A percentile compares a stretch with the other conserved stretches of the same genome.
These are phyloP conservation scores for Acromyrmex heyeri DNA, from an alignment of 1,140 invertebrate genomes.

Conservation along the genomic window DNA sequence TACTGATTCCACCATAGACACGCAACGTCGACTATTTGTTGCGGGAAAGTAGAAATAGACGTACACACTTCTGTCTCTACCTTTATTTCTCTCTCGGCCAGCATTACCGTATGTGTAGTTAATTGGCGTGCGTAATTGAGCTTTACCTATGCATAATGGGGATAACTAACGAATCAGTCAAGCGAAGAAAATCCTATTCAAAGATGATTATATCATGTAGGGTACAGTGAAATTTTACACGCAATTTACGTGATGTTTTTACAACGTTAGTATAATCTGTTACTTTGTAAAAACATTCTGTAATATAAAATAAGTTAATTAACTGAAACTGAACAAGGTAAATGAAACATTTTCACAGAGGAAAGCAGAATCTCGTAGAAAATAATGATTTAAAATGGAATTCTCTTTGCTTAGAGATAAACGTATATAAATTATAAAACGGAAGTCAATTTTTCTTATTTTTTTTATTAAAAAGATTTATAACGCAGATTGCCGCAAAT, in stretches of 20 bases:
- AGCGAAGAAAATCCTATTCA: conserved; percentile 27
- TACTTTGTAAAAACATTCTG: conserved; percentile 1
- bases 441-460: not conserved
- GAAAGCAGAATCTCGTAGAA: not conserved
- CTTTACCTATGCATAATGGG: conserved; percentile 46
- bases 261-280: not conserved
- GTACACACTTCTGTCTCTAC: not conserved
- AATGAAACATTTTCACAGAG: not conserved
- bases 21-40: conserved; percentile 21
- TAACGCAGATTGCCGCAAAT: not conserved
- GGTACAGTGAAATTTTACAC: not conserved
- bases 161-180: conserved; percentile 52
- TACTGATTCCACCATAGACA: not conserved
- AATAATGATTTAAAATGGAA: not conserved
- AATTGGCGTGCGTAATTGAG: conserved; percentile 54
- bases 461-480: not conserved
- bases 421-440: not conserved
- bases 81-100: not conserved
- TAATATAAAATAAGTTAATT: not conserved
- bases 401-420: not conserved
- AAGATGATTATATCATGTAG: conserved; percentile 29
- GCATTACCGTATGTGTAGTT: conserved; percentile 31
- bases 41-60: conserved; percentile 13
- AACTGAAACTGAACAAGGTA: not conserved
- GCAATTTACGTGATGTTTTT: conserved; percentile 17